Percentiles rank a stretch among this genome's conserved stretches.
Conservation (phyloP, 2,888 invertebrate species). For the Spodoptera exigua region DNA sequence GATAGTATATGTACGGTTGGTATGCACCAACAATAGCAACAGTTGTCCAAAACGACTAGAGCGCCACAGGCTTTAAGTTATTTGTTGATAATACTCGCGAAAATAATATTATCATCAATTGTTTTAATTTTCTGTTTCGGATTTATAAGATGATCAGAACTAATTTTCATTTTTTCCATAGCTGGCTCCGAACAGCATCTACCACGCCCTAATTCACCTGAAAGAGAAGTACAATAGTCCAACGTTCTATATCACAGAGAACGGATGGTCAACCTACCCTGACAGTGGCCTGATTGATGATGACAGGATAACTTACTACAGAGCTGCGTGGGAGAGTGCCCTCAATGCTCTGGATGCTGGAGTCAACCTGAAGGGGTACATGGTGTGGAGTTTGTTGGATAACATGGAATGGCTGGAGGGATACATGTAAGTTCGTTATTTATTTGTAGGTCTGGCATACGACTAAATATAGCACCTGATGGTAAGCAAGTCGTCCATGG, state of each 20-base stretch:
- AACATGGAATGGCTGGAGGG: constrained; percentile 91
- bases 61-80: not conserved
- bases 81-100: not conserved
- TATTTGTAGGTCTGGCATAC: no score
- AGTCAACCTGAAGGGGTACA: constrained; percentile 82
- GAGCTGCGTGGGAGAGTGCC: constrained; percentile 79
- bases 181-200: constrained; percentile 89
- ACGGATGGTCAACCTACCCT: constrained; percentile 85
- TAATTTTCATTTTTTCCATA: constrained; percentile 43
- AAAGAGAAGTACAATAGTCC: constrained; percentile 85
- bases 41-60: no score
- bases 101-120: constrained; percentile 1
- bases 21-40: no score
- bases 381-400: constrained; percentile 91
- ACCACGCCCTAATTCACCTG: constrained; percentile 86
- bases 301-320: constrained; percentile 79
- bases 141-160: no score
- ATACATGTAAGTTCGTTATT: constrained; percentile 78
- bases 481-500: no score
- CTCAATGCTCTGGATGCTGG: constrained; percentile 82
- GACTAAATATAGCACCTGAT: no score
- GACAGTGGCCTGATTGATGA: constrained; percentile 77
- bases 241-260: constrained; percentile 90
- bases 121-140: no score
- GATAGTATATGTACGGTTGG: no score